Evolutionary conservation across 2,888 invertebrate species (phyloP).

Genomic region (Spatulosminthurus flaviceps): DNA sequence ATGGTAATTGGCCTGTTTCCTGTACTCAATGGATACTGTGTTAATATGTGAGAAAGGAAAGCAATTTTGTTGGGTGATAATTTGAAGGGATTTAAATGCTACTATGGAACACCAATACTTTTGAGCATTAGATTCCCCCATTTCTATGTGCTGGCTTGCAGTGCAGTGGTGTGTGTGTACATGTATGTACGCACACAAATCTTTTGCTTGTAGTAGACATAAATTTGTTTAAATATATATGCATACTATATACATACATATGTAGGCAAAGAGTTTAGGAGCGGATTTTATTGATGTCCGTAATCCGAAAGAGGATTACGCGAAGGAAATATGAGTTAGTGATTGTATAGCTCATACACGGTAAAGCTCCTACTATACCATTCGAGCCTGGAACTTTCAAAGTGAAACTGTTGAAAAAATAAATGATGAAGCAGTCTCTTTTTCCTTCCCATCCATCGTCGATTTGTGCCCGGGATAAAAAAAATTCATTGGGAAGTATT

Average conservation of each 20-base stretch:
- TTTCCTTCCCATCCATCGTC: no score
- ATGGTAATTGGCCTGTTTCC: conserved; percentile 39
- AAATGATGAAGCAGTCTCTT: no score
- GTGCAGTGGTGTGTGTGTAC: no score
- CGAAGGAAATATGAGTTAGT: conserved; percentile 15
- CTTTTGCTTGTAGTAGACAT: no score
- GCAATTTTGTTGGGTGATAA: conserved; percentile 45
- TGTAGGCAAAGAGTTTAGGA: no score
- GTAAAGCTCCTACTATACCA: not conserved
- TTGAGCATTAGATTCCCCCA: not conserved
- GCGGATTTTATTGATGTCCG: conserved; percentile 35
- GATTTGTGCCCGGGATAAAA: no score
- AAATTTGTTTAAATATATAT: no score
- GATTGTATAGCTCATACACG: not conserved
- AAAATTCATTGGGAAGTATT: no score
- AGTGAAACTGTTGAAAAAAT: no score
- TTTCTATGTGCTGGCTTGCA: not conserved
- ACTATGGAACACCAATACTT: not conserved
- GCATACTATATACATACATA: no score
- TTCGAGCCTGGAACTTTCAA: not conserved
- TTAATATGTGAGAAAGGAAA: conserved; percentile 39
- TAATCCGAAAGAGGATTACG: conserved; percentile 26
- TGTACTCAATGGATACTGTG: conserved; percentile 9
- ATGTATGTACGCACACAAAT: no score
- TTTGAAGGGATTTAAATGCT: conserved; percentile 42